Conservation (phyloP, 2,797 vertebrate species). For the Lutjanus campechanus region DNA sequence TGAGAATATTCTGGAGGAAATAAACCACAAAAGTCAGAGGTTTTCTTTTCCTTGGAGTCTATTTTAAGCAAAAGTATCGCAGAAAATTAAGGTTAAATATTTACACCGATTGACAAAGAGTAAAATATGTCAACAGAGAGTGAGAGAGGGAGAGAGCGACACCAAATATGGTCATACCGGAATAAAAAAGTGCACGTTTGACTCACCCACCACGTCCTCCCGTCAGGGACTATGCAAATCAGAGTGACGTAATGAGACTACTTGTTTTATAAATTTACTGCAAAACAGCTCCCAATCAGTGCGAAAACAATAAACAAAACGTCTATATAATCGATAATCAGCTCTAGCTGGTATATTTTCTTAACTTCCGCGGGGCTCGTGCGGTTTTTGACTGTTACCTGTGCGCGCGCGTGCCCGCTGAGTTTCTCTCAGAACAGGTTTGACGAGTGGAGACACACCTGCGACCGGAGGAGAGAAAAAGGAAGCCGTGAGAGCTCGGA, state of each 20-base stretch:
- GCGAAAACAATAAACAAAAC: not conserved
- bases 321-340: not conserved
- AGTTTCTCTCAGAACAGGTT: conserved; percentile 75
- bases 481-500: conserved; percentile 14
- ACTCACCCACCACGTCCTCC: not conserved
- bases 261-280: conserved; percentile 53
- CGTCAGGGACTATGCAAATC: conserved; percentile 24
- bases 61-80: not conserved
- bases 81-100: not conserved
- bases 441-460: conserved; percentile 76
- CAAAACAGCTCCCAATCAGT: not conserved
- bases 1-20: not conserved
- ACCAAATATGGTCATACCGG: conserved; percentile 81
- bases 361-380: not conserved
- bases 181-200: conserved; percentile 38
- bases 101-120: not conserved
- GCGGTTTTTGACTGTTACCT: not conserved
- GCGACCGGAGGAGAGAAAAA: conserved; percentile 29
- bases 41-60: not conserved
- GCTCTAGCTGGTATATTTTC: fast-evolving
- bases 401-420: conserved; percentile 17
- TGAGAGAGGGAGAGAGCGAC: not conserved
- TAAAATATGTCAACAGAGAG: conserved; percentile 7
- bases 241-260: conserved; percentile 63
- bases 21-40: not conserved